phyloP scores from a whole-genome alignment of 2,888 invertebrate genomes.

The Latrodectus hesperus region DNA sequence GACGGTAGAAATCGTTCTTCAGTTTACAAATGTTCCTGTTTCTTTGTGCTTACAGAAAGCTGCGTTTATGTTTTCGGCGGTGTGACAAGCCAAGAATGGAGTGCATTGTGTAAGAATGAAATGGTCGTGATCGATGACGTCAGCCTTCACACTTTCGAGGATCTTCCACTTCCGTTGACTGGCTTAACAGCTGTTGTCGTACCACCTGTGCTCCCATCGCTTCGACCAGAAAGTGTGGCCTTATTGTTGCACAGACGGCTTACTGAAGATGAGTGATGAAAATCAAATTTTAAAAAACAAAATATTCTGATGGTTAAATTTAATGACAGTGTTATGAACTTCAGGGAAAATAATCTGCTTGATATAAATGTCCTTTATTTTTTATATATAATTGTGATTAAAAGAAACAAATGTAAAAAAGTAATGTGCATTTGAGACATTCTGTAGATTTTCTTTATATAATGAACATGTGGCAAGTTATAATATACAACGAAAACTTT shows the following conservation, averaged over 20 bases:
- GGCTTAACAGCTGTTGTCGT: constrained; percentile 56
- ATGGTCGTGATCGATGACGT: constrained; percentile 49
- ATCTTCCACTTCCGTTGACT: constrained; percentile 53
- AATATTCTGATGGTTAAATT: neutral
- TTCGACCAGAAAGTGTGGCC: constrained; percentile 41
- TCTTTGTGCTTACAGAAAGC: constrained; percentile 41
- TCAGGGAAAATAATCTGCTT: no score
- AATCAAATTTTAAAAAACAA: neutral
- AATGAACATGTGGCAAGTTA: no score
- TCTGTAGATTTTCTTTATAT: no score
- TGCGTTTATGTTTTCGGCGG: constrained; percentile 64
- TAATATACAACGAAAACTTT: no score
- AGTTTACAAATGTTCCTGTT: neutral
- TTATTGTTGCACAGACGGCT: constrained; percentile 47
- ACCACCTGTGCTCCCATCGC: constrained; percentile 43
- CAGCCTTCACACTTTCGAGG: constrained; percentile 31
- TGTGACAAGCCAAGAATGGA: constrained; percentile 65
- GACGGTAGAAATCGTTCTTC: neutral
- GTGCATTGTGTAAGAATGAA: constrained; percentile 48
- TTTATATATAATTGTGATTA: no score
- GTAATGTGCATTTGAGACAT: no score
- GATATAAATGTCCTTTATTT: no score
- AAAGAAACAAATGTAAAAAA: no score
- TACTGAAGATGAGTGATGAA: constrained; percentile 39
- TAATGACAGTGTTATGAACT: no score